Evolutionary conservation across 2,113 vertebrate species (phyloP), one percentile per base, ranked within the genome.

Genomic region (Phrynocephalus versicolor): DNA sequence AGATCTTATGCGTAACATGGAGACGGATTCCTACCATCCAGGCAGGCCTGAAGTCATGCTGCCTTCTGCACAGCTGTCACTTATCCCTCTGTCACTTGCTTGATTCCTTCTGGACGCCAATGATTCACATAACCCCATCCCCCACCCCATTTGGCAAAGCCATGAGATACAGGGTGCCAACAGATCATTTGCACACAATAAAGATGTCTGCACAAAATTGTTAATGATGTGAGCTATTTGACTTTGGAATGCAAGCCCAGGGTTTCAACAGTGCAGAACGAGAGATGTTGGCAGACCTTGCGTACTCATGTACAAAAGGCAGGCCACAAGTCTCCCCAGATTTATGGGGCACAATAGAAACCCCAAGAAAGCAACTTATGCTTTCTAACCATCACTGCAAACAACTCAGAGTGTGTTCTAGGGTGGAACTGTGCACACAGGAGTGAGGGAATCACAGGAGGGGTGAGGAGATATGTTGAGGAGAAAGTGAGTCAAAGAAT

Each of bases 401-500:
- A 74, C 77, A 51, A 58, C n/a, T 64, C 9, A 2, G 1, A 6
- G 58, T 41, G 58, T 55, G 67, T n/a, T 19, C 35, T 18, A 30
- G 12, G 39, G 16, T 16, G 12, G 58, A 74, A 33, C 64, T 69
- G 73, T 55, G 67, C 21, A n/a, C 60, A 74, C 67, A 21, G 81
- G 79, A 69, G 79, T 81, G 85, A 72, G 33, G 23, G 39, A 83
- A 69, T 37, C 33, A 57, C 2, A 8, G 27, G 79, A 71, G 70
- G 41, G 76, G 75, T 88, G 79, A 74, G 70, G 23, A 64, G 58
- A 74, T 69, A 65, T 72, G 27, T 76, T 55, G 79, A 78, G 70
- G 78, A 60, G 69, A 69, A n/a, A 33, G 73, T 75, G 79, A 82
- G 70, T 85, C 77, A 85, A n/a, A 69, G 58, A 69, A 80, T 87